Evolutionary conservation across 2,797 vertebrate genomes (phyloP).

Genomic region (Amblyopsis hoosieri): DNA sequence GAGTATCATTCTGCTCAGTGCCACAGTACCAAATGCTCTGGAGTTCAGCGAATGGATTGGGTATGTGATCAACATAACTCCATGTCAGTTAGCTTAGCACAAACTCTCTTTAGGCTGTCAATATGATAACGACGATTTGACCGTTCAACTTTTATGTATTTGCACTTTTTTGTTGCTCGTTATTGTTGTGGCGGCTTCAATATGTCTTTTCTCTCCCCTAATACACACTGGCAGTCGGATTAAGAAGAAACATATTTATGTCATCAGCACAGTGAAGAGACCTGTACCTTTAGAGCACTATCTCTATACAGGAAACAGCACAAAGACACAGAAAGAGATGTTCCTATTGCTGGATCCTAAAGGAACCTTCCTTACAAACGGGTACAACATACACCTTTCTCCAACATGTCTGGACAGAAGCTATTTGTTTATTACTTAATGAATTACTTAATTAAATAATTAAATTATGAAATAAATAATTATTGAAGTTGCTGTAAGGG

Average conservation of each 20-base stretch:
- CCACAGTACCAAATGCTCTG: conserved; percentile 90
- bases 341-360: conserved; percentile 85
- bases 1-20: conserved; percentile 91
- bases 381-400: conserved; percentile 60
- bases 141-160: no score
- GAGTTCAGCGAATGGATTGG: conserved; percentile 96
- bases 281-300: conserved; percentile 90
- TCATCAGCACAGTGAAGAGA: conserved; percentile 89
- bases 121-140: no score
- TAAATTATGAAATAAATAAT: no score
- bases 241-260: conserved; percentile 88
- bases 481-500: no score
- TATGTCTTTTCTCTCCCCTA: background rate
- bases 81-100: background rate
- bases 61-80: conserved; percentile 58
- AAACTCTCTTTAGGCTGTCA: no score
- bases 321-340: conserved; percentile 89
- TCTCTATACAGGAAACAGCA: conserved; percentile 93
- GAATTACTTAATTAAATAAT: no score
- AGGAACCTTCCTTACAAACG: conserved; percentile 87
- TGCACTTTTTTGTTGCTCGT: background rate
- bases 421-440: background rate
- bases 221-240: conserved; percentile 73
- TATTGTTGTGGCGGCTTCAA: background rate
- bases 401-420: background rate